Conservation (phyloP, 2,888 invertebrate genomes). For the Mesopsocus fuscifrons region DNA sequence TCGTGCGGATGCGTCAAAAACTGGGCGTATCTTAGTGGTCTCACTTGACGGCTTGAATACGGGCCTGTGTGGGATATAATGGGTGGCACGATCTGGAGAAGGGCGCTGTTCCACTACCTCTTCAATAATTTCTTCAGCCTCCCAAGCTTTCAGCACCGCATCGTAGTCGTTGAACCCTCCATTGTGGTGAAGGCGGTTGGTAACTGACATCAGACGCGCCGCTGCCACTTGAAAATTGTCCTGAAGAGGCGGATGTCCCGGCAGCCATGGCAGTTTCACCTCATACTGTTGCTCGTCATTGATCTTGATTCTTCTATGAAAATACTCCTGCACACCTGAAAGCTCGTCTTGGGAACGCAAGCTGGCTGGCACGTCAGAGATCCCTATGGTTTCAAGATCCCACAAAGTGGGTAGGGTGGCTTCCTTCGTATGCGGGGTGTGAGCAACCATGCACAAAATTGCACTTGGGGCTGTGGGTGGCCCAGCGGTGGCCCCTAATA, state of each 20-base stretch:
- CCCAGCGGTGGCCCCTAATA: no score
- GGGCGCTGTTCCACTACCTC: background rate
- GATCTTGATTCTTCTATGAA: background rate
- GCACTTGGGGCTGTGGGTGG: no score
- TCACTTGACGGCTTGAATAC: background rate
- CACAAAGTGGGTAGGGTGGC: background rate
- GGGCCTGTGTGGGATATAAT: background rate
- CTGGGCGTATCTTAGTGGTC: background rate
- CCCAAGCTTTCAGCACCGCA: background rate
- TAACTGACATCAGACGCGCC: background rate
- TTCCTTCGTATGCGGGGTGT: no score
- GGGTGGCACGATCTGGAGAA: background rate
- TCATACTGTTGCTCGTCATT: background rate
- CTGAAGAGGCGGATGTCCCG: background rate
- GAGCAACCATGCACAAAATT: no score
- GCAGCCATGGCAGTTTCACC: background rate
- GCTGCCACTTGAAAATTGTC: background rate
- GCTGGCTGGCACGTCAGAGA: background rate
- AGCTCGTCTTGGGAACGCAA: background rate
- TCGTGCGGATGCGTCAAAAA: background rate
- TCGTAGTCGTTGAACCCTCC: background rate
- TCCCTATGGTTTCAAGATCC: background rate
- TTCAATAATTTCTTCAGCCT: background rate
- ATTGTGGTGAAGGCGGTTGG: background rate
- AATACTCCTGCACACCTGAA: background rate